These are phyloP conservation scores for Thoracochromis brauschi DNA, from an alignment of 2,113 vertebrate species.

Conservation along the genomic window DNA sequence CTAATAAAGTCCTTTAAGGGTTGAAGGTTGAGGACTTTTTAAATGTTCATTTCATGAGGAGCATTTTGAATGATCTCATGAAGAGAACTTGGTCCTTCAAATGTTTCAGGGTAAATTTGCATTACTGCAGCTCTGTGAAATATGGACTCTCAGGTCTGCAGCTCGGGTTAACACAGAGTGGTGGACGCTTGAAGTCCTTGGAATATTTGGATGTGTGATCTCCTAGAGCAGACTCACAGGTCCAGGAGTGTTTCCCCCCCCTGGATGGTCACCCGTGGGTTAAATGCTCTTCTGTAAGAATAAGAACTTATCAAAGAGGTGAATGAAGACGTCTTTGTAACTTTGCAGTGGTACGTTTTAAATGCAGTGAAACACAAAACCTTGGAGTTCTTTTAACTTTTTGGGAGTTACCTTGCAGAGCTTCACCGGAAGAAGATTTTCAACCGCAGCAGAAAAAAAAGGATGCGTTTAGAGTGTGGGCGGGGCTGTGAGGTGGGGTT, in stretches of 20 bases:
- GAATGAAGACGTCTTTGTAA: background rate
- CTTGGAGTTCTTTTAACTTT: background rate
- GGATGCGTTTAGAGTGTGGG: background rate
- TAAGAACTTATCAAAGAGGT: background rate
- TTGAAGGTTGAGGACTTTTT: background rate
- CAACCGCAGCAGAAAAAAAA: background rate
- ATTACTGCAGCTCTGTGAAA: background rate
- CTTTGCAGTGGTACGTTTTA: background rate
- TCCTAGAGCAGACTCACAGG: background rate
- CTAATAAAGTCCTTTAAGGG: background rate
- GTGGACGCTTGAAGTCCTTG: background rate
- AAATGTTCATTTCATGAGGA: fast-evolving
- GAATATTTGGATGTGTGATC: background rate
- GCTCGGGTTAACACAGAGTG: background rate
- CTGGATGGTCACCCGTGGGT: background rate
- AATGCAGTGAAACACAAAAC: background rate
- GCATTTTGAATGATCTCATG: background rate
- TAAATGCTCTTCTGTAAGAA: background rate
- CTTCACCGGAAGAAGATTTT: background rate
- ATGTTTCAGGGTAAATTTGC: background rate
- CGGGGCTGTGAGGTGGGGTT: background rate
- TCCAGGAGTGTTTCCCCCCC: background rate
- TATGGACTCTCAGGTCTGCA: background rate
- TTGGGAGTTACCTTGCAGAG: background rate
- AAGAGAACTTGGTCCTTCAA: background rate